Base-by-base conservation (phyloP, 2,797 vertebrate species). In the Manis pentadactyla region DNA sequence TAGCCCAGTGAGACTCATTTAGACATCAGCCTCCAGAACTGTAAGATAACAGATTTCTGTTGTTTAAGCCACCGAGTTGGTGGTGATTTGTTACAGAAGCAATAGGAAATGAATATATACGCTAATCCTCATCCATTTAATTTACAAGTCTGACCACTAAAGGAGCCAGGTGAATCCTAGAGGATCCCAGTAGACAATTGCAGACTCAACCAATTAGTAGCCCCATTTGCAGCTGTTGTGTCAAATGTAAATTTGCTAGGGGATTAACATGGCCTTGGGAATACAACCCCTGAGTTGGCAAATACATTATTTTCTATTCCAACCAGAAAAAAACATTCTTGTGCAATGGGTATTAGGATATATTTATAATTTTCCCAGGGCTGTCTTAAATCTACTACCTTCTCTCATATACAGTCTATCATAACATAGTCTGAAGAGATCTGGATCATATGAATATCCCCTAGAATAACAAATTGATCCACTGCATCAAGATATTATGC, bases 141-240 rank as follows among this genome's bases (percentile, higher is more conserved):
- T 87, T 85, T 94, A 95, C 17, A 95, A 59, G 49, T 95, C 61
- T 96, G 73, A 49, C 84, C 61, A 68, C 61, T 66, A 78, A 90
- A 90, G 59, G 23, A 64, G 63, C n/a, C 78, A 73, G 39, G 81
- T 90, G 49, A 77, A 31, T 90, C 23, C 25, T 90, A 85, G 66
- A 82, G 61, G 59, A 86, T 85, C 87, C 29, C 55, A 9, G 37
- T 39, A 29, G 81, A 93, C 34, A 27, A 27, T 1, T 42, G 81
- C 55, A 87, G 83, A 79, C 37, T 87, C 29, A 63, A 69, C 7
- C 39, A 75, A 75, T 34, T 46, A 49, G 61, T 11, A 75, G 27
- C 74, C 53, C 23, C 37, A 37, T 29, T 61, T 53, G 89, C 18
- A 59, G 69, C 19, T 87, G 66, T 21, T 18, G 6, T 68, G 49